A percentile compares a stretch with the other conserved stretches of the same genome.
Evolutionary conservation across 1,140 invertebrate genomes (phyloP).

Genomic region (Drosophila bifasciata): DNA sequence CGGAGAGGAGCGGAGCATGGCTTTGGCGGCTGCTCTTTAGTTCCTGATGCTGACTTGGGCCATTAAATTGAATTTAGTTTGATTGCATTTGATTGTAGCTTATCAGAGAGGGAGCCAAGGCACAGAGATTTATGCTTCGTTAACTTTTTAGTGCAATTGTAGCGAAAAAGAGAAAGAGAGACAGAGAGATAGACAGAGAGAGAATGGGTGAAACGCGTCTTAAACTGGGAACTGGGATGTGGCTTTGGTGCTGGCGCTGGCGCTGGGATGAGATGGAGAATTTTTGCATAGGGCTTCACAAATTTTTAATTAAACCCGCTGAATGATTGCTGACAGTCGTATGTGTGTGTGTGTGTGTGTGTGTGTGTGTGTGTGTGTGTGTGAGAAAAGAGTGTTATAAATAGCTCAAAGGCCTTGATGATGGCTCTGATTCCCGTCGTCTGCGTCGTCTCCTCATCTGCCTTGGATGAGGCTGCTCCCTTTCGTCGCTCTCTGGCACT

Average conservation of each 20-base stretch:
- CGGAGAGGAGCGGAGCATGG: neutral
- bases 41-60: constrained; percentile 37
- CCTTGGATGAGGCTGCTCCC: constrained; percentile 34
- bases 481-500: constrained; percentile 22
- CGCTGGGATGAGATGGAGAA: constrained; percentile 17
- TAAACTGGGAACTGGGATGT: no score
- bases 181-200: neutral
- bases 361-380: constrained; percentile 1
- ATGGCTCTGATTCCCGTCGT: constrained; percentile 10
- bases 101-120: constrained; percentile 56
- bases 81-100: constrained; percentile 82
- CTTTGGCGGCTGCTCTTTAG: constrained; percentile 16
- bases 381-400: constrained; percentile 41
- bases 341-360: constrained; percentile 2
- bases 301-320: constrained; percentile 69
- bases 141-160: constrained; percentile 65
- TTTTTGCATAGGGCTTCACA: constrained; percentile 67
- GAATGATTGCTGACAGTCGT: constrained; percentile 20
- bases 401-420: constrained; percentile 57
- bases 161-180: constrained; percentile 9
- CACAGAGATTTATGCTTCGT: constrained; percentile 75
- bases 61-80: constrained; percentile 80
- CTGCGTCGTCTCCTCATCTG: neutral
- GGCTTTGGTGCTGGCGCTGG: neutral
- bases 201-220: neutral